Evolutionary conservation across 1,140 invertebrate genomes (phyloP), one percentile per base, ranked within the genome.

Genomic region (Drosophila prosaltans): DNA sequence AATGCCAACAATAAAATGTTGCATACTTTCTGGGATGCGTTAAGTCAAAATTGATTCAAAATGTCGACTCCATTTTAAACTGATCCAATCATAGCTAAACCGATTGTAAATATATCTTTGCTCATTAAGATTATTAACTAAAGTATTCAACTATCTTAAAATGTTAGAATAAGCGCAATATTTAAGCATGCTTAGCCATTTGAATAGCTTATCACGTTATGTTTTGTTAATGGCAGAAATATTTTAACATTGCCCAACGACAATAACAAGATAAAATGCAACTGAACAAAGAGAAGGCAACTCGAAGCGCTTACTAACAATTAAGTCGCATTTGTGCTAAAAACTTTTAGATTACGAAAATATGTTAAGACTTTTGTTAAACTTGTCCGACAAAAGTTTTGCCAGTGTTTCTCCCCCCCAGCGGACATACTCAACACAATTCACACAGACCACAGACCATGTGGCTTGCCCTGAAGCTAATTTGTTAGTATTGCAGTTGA

Each of bases 291-390:
- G 76, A 68, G 72, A 76, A 45, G 41, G 58, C 59, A 74, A 63
- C 68, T 8, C 45, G 21, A 8, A 24, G 45, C 24, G 81, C 78
- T 80, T 77, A 71, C 58, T 75, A 86, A 86, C 82, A 86, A 86
- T 86, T 86, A 86, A 86, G 82, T 86, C 82, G 82, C 82, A 86
- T 86, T 86, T 88, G 83, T 88, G 78, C 72, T 76, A 86, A 86
- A 86, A 86, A 86, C 82, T 86, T 86, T 86, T 73, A 79, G 83
- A 86, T 82, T 88, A 77, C 67, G 79, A 88, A 86, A 86, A 86
- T 86, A 88, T 86, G 83, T 77, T 82, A 88, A 86, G 83, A 86
- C 83, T 86, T 88, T 88, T 86, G 83, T 82, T 82, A 74, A 86
- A 88, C 83, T 86, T 86, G 79, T 80, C 79, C 83, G 79, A 67